phyloP scores from a whole-genome alignment of 2,113 vertebrate species.

The Lutjanus erythropterus region DNA sequence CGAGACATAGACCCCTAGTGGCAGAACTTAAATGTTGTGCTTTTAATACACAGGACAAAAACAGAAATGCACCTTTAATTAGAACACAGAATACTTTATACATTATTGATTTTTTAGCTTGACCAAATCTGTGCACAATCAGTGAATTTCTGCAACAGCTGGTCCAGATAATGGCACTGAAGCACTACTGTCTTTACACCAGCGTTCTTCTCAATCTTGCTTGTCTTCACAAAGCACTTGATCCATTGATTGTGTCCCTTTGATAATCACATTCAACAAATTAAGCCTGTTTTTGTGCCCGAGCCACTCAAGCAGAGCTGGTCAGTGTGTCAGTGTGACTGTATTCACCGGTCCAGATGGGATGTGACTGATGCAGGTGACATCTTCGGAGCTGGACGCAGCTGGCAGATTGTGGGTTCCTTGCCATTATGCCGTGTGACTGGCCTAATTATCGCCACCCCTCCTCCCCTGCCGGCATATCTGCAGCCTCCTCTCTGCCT shows the following conservation, averaged over 20 bases:
- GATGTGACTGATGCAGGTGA: conserved; percentile 74
- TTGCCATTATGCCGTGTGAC: conserved; percentile 77
- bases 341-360: conserved; percentile 64
- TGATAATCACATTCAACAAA: conserved; percentile 59
- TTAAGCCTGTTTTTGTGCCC: conserved; percentile 46
- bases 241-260: conserved; percentile 52
- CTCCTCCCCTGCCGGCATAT: conserved; percentile 30
- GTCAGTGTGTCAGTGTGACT: conserved; percentile 54
- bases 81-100: background rate
- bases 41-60: background rate
- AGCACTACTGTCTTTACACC: background rate
- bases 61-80: conserved; percentile 17
- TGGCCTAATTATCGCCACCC: conserved; percentile 80
- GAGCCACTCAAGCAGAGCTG: conserved; percentile 44
- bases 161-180: conserved; percentile 12
- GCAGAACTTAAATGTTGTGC: too few species aligned
- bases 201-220: background rate
- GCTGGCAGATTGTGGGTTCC: conserved; percentile 76
- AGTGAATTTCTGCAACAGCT: conserved; percentile 29
- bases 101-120: conserved; percentile 38
- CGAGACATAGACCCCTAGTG: too few species aligned
- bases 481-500: conserved; percentile 67
- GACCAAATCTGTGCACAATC: conserved; percentile 1
- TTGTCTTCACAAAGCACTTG: conserved; percentile 15
- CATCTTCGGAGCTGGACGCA: conserved; percentile 72